Evolutionary conservation across 2,888 invertebrate genomes (phyloP), one percentile per base, ranked within the genome.

Genomic region (Ecdyonurus torrentis): DNA sequence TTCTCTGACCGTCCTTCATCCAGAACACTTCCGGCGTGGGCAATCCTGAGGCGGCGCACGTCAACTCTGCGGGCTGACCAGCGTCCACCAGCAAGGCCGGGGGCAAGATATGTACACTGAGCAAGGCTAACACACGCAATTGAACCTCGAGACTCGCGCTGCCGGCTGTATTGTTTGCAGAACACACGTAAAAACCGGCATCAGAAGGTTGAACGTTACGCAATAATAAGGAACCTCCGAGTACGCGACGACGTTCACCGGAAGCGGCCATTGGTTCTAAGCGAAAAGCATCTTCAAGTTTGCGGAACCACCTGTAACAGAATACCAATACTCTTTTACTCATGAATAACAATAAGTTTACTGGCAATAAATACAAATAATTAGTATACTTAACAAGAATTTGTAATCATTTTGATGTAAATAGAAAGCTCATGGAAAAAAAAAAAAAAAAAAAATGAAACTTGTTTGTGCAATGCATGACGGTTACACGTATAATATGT

Each of bases 31-130:
- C 65, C 37, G 68, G 67, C 15, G 74, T 68, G 1, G 75, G 75
- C 64, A 71, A 68, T 2, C 75, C 76, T 15, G 69, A 69, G 1
- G 74, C 71, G 53, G 72, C 70, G 67, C 76, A 77, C 65, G 72
- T 70, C 63, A 76, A 72, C 23, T 67, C 68, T 2, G 75, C 75
- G 0, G 70, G 67, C 3, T 72, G 69, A 2, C 74, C 74, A 0
- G 74, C 72, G 66, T 75, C 75, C 66, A 74, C 75, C 20, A 67
- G 65, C 59, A 68, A 65, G 25, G 55, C 63, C 2, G 62, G 61
- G 7, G 68, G 66, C 25, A 64, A 64, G n/a, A 67, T 63, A 58
- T 69, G 69, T 1, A 67, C 69, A 10, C 64, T 65, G 5, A 70
- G 65, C 18, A 66, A 66, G 1, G 67, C 72, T 62, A 69, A 69